phyloP scores from a whole-genome alignment of 2,888 invertebrate genomes.

The Nineta flava region DNA sequence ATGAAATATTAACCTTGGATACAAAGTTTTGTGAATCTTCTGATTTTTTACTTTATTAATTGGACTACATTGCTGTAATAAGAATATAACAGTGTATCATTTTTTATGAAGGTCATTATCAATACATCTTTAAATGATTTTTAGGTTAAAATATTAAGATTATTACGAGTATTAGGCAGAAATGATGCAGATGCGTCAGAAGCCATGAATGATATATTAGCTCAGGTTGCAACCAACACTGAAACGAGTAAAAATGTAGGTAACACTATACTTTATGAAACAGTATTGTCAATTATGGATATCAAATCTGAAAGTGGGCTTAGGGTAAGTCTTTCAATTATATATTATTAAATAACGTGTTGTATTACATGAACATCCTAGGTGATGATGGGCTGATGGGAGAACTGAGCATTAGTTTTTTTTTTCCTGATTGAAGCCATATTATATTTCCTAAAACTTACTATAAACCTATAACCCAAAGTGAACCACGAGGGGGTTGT shows the following conservation, averaged over 20 bases:
- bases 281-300: slow-evolving; percentile 98
- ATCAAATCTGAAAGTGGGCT: slow-evolving; percentile 93
- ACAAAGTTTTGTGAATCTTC: no score
- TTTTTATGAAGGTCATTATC: background rate
- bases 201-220: slow-evolving; percentile 99
- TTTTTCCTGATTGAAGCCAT: no score
- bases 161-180: slow-evolving; percentile 86
- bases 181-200: slow-evolving; percentile 96
- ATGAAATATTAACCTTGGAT: no score
- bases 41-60: no score
- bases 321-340: slow-evolving; percentile 37
- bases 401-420: background rate
- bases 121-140: slow-evolving; percentile 15
- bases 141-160: slow-evolving; percentile 87
- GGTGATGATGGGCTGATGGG: no score
- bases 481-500: no score
- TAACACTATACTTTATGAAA: slow-evolving; percentile 99
- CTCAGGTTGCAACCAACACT: slow-evolving; percentile 98
- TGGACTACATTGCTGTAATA: no score
- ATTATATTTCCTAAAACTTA: no score
- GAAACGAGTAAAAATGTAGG: slow-evolving; percentile 99
- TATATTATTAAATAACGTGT: no score
- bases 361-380: no score
- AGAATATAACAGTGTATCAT: no score
- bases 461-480: no score